Conservation (phyloP, 1,140 invertebrate genomes). For the Cherax destructor region DNA sequence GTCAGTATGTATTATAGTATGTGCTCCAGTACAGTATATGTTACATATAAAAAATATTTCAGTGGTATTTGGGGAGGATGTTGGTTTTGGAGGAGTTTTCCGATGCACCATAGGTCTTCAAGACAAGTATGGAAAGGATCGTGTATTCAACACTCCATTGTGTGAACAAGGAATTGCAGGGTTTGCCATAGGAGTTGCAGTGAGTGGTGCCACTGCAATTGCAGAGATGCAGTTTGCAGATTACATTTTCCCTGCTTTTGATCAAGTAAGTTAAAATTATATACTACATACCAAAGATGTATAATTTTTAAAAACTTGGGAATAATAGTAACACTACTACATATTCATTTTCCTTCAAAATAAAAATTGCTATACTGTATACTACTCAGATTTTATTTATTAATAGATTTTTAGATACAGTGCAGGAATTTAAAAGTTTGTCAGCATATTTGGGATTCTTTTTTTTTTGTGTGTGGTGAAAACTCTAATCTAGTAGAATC, state of each 20-base stretch:
- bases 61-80: slow-evolving; percentile 98
- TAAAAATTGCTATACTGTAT: too few species aligned
- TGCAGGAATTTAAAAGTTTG: too few species aligned
- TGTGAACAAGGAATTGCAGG: slow-evolving; percentile 99
- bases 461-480: too few species aligned
- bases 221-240: slow-evolving; percentile 99
- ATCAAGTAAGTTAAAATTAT: slow-evolving; percentile 84
- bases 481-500: too few species aligned
- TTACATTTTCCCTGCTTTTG: slow-evolving; percentile 99
- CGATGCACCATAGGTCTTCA: slow-evolving; percentile 94
- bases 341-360: too few species aligned
- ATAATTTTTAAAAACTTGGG: background rate
- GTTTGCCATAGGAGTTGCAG: slow-evolving; percentile 96
- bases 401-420: too few species aligned
- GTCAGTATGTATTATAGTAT: too few species aligned
- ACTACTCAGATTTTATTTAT: too few species aligned
- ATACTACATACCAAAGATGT: background rate
- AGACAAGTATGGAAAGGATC: slow-evolving; percentile 93
- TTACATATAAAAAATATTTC: slow-evolving; percentile 67
- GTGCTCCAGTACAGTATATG: too few species aligned
- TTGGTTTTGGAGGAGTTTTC: slow-evolving; percentile 99
- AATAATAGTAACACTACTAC: too few species aligned
- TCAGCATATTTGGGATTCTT: too few species aligned
- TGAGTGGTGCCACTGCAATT: slow-evolving; percentile 90
- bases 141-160: slow-evolving; percentile 98